Conservation (phyloP, 2,113 vertebrate genomes). For the Equus quagga region DNA sequence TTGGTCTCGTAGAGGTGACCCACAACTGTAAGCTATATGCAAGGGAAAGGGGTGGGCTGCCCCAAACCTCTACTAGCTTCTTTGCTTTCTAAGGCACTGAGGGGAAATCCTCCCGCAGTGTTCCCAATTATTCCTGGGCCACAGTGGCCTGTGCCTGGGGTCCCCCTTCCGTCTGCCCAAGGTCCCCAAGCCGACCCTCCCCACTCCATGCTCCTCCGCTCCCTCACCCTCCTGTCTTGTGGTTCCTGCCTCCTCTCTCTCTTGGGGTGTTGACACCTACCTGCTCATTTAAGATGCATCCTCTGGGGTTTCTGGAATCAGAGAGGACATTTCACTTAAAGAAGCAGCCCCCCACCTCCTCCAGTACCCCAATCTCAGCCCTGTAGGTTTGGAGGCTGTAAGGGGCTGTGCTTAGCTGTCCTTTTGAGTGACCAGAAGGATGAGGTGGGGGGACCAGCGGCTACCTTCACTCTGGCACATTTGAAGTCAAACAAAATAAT, state of each 20-base stretch:
- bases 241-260: not conserved
- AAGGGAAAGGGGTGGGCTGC: not conserved
- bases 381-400: not conserved
- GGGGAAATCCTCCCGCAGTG: not conserved
- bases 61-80: not conserved
- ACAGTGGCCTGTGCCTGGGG: not conserved
- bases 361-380: not conserved
- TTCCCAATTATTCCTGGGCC: not conserved
- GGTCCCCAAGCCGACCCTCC: fast-evolving
- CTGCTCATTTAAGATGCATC: not conserved
- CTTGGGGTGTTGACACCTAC: not conserved
- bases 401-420: not conserved
- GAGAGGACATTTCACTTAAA: not conserved
- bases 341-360: not conserved
- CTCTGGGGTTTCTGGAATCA: not conserved
- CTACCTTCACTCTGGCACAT: not conserved
- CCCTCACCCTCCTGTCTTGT: fast-evolving
- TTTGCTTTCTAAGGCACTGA: not conserved
- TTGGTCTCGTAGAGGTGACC: not conserved
- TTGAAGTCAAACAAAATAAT: slow-evolving; percentile 47
- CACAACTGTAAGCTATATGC: not conserved
- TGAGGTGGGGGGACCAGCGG: not conserved
- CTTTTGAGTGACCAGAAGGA: not conserved
- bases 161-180: too few relatives aligned
- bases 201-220: not conserved